Percentiles rank a stretch among this genome's conserved stretches.
Evolutionary conservation across 1,140 invertebrate species (phyloP).

Genomic region (Fopius arisanus): DNA sequence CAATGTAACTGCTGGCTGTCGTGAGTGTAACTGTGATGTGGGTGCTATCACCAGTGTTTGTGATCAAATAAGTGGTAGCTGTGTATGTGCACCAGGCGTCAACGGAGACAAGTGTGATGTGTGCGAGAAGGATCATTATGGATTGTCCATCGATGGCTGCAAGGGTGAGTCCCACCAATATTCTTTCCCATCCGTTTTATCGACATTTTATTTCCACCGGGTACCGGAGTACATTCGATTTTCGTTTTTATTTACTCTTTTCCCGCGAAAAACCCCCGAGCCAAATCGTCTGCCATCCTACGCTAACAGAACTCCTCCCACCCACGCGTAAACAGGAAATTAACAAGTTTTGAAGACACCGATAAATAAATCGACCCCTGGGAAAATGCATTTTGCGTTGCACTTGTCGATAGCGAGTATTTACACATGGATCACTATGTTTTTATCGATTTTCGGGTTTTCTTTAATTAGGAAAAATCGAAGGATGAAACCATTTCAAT

Average conservation of each 20-base stretch:
- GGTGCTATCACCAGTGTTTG: constrained; percentile 84
- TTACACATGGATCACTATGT: neutral
- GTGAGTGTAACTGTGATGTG: constrained; percentile 74
- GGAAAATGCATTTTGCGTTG: neutral
- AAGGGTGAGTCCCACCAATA: constrained; percentile 69
- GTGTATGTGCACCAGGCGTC: constrained; percentile 73
- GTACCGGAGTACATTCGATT: neutral
- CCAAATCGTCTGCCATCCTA: constrained; percentile 33
- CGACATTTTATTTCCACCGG: neutral
- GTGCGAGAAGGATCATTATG: constrained; percentile 80
- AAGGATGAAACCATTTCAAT: no score
- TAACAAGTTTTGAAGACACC: constrained; percentile 37
- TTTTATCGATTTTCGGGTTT: no score
- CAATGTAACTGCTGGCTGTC: constrained; percentile 75
- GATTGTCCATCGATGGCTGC: constrained; percentile 77
- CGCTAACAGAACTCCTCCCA: constrained; percentile 35
- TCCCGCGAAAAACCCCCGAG: neutral
- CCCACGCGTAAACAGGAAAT: constrained; percentile 35
- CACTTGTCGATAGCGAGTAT: neutral
- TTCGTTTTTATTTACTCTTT: neutral
- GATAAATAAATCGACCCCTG: constrained; percentile 34
- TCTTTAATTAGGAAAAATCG: no score
- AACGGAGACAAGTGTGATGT: constrained; percentile 80
- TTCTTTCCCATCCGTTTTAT: neutral
- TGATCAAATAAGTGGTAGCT: constrained; percentile 73